Conservation (phyloP, 2,113 vertebrate species). For the Dromaius novaehollandiae region DNA sequence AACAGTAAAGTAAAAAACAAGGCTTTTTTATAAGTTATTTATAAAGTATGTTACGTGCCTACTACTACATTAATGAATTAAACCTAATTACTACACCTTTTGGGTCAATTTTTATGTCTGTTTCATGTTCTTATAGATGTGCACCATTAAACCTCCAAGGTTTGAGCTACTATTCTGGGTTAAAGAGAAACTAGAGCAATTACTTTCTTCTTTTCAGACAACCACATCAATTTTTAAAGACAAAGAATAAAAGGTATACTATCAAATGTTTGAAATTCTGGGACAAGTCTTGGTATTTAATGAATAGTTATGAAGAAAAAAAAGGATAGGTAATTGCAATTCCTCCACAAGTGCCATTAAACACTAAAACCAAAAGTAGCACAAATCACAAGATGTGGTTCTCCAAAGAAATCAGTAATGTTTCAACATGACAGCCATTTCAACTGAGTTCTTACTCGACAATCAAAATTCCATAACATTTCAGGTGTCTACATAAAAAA, state of each 20-base stretch:
- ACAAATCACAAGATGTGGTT: not conserved
- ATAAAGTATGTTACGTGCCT: not conserved
- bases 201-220: not conserved
- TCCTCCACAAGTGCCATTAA: not conserved
- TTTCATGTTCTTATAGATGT: not conserved
- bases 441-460: not conserved
- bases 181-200: not conserved
- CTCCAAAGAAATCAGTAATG: not conserved
- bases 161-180: not conserved
- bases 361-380: not conserved
- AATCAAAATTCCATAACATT: not conserved
- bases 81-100: not conserved
- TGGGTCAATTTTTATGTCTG: not conserved
- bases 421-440: not conserved
- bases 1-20: not conserved
- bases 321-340: not conserved
- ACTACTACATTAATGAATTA: not conserved
- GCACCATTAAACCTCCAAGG: not conserved
- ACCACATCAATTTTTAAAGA: not conserved
- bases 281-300: not conserved
- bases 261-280: not conserved
- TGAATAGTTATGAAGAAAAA: not conserved
- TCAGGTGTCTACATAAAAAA: not conserved
- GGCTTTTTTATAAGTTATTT: not conserved
- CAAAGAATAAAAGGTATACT: not conserved